Evolutionary conservation across 2,888 invertebrate species (phyloP), one percentile per base, ranked within the genome.

Genomic region (Ichneumoninae sp.): DNA sequence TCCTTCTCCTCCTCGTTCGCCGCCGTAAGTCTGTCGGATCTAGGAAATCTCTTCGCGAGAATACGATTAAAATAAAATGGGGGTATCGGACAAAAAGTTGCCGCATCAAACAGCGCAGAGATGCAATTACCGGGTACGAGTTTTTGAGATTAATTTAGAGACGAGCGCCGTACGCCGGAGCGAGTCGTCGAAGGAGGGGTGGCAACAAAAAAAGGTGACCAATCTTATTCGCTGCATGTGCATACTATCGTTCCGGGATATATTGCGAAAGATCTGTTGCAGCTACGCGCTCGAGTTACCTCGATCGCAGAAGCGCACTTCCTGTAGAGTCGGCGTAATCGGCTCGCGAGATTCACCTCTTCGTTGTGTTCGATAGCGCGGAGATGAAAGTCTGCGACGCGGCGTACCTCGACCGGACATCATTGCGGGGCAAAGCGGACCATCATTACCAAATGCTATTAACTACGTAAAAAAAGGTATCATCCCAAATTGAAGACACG

Each of bases 41-140:
- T 81, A 74, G 77, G 62, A 84, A 78, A 80, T 81, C 65, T 30
- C 77, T 62, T 26, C 44, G 44, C 44, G 60, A 36, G 76, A 72
- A 57, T 69, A 50, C 36, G 65, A 68, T 74, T 65, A 77, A 81
- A 77, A 69, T 81, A 57, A 40, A 57, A 40, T 8, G 40, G 40
- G 40, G 10, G 40, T 40, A 40, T 40, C 40, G 40, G 62, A 22
- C 22, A 84, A 84, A 77, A 84, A 81, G 77, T 72, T 77, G 83
- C 76, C 68, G 80, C 76, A 80, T 83, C 76, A 60, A 83, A 83
- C 80, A 57, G 65, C 40, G 33, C 68, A 36, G 72, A 57, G 68
- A 69, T 80, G 80, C 77, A 83, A 83, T 83, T 83, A 83, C 80
- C 80, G 71, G 66, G 68, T 26, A 47, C 72, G 44, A 19, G 71